Conservation (phyloP, 2,888 invertebrate genomes). For the Tiliacea citrago region DNA sequence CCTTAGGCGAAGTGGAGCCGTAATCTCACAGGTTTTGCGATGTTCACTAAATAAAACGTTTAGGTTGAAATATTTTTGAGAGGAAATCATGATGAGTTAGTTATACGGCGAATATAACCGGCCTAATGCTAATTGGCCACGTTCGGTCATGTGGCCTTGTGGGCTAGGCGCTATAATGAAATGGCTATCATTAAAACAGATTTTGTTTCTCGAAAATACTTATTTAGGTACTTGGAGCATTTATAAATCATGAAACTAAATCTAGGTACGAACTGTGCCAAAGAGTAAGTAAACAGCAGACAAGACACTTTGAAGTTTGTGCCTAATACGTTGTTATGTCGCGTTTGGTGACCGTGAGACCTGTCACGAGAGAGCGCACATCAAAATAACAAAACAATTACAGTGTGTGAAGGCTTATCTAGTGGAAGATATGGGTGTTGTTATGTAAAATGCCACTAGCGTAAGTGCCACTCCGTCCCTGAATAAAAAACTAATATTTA, state of each 20-base stretch:
- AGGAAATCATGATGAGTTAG: background rate
- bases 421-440: constrained; percentile 21
- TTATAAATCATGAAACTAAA: constrained; percentile 35
- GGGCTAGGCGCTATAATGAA: background rate
- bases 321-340: constrained; percentile 12
- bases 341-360: constrained; percentile 29
- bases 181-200: background rate
- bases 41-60: constrained; percentile 1
- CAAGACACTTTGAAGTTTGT: constrained; percentile 28
- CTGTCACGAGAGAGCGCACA: constrained; percentile 31
- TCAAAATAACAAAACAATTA: constrained; percentile 30
- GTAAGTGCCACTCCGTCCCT: constrained; percentile 6
- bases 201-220: background rate
- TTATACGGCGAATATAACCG: background rate
- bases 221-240: background rate
- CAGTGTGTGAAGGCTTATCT: constrained; percentile 10
- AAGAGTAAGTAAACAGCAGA: constrained; percentile 34
- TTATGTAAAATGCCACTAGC: constrained; percentile 11
- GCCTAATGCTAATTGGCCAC: constrained; percentile 10
- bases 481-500: constrained; percentile 1
- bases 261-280: constrained; percentile 24
- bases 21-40: background rate
- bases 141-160: background rate
- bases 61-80: background rate
- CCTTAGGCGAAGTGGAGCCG: too few species aligned